These are phyloP conservation scores for Takifugu rubripes DNA, from an alignment of 2,797 vertebrate species.

Conservation along the genomic window DNA sequence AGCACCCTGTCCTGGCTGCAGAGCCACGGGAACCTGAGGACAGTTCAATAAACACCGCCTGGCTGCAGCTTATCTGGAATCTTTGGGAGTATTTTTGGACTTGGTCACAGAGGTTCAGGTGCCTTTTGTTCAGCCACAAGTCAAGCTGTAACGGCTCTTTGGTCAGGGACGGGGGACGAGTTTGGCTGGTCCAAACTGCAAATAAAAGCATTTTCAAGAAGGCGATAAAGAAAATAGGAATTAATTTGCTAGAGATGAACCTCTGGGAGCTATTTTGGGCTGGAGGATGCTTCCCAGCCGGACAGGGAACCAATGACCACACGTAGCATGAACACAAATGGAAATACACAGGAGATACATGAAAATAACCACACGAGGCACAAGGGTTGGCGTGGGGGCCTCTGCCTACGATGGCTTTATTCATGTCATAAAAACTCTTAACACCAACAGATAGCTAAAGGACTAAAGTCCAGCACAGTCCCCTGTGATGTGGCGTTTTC, in stretches of 20 bases:
- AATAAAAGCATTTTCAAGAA: not conserved
- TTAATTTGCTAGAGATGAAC: too few relatives aligned
- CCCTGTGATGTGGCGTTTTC: not conserved
- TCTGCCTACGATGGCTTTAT: too few relatives aligned
- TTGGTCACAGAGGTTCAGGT: slow-evolving; percentile 32
- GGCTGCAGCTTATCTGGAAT: slow-evolving; percentile 57
- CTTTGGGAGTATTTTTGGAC: slow-evolving; percentile 62
- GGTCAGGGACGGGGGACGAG: not conserved
- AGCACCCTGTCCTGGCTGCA: slow-evolving; percentile 18
- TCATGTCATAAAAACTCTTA: too few relatives aligned
- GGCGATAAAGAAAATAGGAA: too few relatives aligned
- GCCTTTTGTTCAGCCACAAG: slow-evolving; percentile 41
- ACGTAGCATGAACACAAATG: too few relatives aligned
- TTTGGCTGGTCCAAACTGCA: not conserved
- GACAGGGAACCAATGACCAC: too few relatives aligned
- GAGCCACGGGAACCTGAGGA: slow-evolving; percentile 22
- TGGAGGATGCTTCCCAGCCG: too few relatives aligned
- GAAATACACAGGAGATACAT: too few relatives aligned
- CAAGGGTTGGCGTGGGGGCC: too few relatives aligned
- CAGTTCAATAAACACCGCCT: slow-evolving; percentile 38
- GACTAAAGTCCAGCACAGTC: not conserved
- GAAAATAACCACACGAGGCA: too few relatives aligned
- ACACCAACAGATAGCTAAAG: too few relatives aligned
- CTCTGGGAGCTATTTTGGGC: too few relatives aligned
- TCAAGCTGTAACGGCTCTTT: slow-evolving; percentile 22